Conservation (phyloP, 2,797 vertebrate genomes). For the Nyctibius grandis region DNA sequence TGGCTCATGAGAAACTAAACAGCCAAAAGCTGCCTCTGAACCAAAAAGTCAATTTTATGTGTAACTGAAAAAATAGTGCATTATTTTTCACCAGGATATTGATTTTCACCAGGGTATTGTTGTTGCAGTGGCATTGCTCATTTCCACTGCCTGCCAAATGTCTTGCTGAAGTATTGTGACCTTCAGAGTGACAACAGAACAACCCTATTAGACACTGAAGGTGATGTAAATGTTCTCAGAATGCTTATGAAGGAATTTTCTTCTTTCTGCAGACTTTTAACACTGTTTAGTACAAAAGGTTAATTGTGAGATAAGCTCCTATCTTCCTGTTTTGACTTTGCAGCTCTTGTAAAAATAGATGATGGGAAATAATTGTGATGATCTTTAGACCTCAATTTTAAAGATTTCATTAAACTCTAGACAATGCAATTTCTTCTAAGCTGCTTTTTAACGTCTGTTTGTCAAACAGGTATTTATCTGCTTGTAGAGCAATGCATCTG, state of each 20-base stretch:
- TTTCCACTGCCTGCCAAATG: background rate
- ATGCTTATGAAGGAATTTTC: background rate
- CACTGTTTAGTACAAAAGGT: constrained; percentile 20
- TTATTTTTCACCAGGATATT: background rate
- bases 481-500: background rate
- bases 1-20: background rate
- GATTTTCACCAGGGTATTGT: background rate
- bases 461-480: constrained; percentile 4
- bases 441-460: background rate
- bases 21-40: background rate
- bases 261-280: background rate
- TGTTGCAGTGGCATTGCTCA: background rate
- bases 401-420: constrained; percentile 39
- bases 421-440: background rate
- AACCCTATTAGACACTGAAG: background rate
- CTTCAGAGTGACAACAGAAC: background rate
- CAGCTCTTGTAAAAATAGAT: background rate
- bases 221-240: background rate
- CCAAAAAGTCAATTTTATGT: background rate
- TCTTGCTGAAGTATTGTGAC: background rate
- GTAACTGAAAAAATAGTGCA: background rate
- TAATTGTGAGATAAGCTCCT: constrained; percentile 45
- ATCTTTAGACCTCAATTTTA: constrained; percentile 54
- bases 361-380: constrained; percentile 34
- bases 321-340: constrained; percentile 14